These are phyloP conservation scores for Pteruthius melanotis DNA, from an alignment of 2,113 vertebrate species.

Conservation along the genomic window DNA sequence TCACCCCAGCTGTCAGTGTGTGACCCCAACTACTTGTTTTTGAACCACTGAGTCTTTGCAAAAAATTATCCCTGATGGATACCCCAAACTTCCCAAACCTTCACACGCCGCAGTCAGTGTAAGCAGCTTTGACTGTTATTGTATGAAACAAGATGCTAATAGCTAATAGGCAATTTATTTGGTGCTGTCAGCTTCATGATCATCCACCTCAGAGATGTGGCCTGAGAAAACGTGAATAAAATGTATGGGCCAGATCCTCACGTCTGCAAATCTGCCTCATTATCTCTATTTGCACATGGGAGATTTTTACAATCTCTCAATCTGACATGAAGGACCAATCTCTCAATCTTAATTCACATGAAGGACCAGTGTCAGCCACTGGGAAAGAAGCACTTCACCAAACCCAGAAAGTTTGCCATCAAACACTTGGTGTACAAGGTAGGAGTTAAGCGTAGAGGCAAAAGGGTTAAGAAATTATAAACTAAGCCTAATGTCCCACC, in stretches of 20 bases:
- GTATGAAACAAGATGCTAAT: background rate
- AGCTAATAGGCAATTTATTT: slow-evolving; percentile 20
- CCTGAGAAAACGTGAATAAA: background rate
- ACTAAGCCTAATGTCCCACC: background rate
- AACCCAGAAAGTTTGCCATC: background rate
- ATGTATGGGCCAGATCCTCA: background rate
- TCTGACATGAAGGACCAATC: too few relatives aligned
- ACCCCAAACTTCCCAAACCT: background rate
- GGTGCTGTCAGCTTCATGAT: background rate
- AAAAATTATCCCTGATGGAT: background rate
- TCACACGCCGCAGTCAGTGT: rapidly evolving
- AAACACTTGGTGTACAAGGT: background rate
- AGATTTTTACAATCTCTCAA: background rate
- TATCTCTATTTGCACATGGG: background rate
- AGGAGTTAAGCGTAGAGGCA: background rate
- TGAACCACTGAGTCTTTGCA: background rate
- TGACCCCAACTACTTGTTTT: background rate
- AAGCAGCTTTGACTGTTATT: background rate
- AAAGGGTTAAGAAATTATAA: background rate
- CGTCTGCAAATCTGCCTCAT: background rate
- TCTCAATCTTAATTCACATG: background rate
- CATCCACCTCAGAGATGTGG: background rate
- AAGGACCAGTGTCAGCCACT: background rate
- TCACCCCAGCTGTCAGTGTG: background rate
- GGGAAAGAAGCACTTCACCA: background rate